Evolutionary conservation across 2,797 vertebrate species (phyloP).

Genomic region (Chlorospingus semifuscus): DNA sequence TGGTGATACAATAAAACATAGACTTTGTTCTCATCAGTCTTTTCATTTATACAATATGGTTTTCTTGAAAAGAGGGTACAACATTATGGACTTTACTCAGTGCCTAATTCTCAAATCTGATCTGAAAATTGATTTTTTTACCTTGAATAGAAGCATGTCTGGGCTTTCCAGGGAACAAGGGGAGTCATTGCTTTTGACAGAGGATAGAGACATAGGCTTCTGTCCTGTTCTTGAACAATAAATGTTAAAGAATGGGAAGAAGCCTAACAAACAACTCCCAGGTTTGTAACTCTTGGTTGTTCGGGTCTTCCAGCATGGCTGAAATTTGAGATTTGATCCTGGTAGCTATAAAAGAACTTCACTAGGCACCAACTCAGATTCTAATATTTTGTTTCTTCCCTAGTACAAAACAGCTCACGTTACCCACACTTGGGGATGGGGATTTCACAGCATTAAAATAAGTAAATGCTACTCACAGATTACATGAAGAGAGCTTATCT

Average conservation of each 20-base stretch:
- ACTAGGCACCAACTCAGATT: neutral
- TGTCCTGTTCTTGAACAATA: neutral
- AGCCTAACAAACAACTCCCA: neutral
- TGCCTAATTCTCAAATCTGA: neutral
- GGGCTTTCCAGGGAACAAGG: neutral
- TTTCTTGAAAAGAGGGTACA: neutral
- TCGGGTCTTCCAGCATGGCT: neutral
- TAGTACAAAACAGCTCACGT: neutral
- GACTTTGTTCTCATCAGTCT: neutral
- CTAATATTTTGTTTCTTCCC: neutral
- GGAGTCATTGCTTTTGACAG: neutral
- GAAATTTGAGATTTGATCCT: neutral
- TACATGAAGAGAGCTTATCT: neutral
- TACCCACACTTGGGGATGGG: neutral
- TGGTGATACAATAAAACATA: neutral
- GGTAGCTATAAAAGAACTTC: neutral
- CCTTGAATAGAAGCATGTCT: neutral
- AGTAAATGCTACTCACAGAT: neutral
- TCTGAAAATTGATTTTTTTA: neutral
- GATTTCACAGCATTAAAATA: neutral
- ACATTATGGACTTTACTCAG: neutral
- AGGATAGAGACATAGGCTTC: neutral
- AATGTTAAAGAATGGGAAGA: neutral
- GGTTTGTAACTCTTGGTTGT: neutral
- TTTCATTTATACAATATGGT: neutral